Conservation (phyloP, 2,888 invertebrate species). For the Thymelicus sylvestris region DNA sequence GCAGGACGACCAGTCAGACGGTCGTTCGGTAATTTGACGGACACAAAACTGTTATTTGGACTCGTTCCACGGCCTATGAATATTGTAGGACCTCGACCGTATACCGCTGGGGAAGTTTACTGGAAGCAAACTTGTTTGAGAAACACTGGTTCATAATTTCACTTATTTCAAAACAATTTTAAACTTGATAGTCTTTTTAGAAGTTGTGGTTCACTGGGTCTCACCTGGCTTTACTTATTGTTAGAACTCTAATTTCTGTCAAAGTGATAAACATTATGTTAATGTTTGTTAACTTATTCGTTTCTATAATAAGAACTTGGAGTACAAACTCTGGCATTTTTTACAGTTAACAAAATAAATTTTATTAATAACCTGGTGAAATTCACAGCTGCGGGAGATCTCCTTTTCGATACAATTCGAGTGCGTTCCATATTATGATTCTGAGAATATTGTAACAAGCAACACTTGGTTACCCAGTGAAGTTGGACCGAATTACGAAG, state of each 20-base stretch:
- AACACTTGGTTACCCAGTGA: neutral
- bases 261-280: no score
- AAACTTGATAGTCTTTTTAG: neutral
- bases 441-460: slow-evolving; percentile 14
- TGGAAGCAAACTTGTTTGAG: neutral
- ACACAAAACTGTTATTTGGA: slow-evolving; percentile 64
- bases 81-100: neutral
- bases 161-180: slow-evolving; percentile 2
- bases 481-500: neutral
- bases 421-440: neutral
- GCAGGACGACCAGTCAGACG: slow-evolving; percentile 53
- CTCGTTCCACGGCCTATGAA: slow-evolving; percentile 7
- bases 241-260: no score
- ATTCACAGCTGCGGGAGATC: neutral
- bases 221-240: no score
- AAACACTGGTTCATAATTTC: neutral
- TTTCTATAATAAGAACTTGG: no score
- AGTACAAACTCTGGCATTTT: no score
- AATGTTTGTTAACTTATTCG: no score
- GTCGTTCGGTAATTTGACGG: slow-evolving; percentile 68
- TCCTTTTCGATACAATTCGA: neutral
- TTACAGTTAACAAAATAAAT: no score
- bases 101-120: neutral
- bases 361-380: neutral
- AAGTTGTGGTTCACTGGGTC: no score